phyloP scores from a whole-genome alignment of 2,888 invertebrate species.

The Adelognathus sp. region DNA sequence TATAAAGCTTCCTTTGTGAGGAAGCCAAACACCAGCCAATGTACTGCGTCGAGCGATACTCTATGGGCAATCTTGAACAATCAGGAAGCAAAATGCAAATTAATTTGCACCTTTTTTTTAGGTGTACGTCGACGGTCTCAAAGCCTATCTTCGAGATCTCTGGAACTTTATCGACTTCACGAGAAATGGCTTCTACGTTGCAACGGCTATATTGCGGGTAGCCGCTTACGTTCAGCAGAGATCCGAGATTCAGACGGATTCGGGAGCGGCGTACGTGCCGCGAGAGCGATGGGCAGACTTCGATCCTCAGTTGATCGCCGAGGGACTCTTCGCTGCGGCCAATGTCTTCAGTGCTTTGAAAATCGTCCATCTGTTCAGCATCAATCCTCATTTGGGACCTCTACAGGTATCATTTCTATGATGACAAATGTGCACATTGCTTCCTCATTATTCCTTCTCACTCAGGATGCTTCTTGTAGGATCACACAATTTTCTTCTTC shows the following conservation, averaged over 20 bases:
- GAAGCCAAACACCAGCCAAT: too few relatives aligned
- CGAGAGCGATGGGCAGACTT: constrained; percentile 95
- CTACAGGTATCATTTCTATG: constrained; percentile 84
- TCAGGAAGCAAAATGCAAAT: too few relatives aligned
- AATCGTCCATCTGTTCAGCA: constrained; percentile 94
- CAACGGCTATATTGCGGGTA: constrained; percentile 86
- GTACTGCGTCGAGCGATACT: too few relatives aligned
- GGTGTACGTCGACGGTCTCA: constrained; percentile 93
- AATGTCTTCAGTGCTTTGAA: constrained; percentile 97
- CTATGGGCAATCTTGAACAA: too few relatives aligned
- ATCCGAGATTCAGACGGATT: constrained; percentile 86
- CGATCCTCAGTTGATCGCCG: constrained; percentile 96
- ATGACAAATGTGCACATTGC: not conserved
- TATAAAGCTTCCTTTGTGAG: too few relatives aligned
- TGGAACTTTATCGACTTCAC: constrained; percentile 99
- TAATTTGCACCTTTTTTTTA: not conserved
- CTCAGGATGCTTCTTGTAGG: too few relatives aligned
- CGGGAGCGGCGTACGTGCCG: constrained; percentile 88
- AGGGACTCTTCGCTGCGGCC: constrained; percentile 96
- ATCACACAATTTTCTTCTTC: not conserved
- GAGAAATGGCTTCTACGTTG: constrained; percentile 92
- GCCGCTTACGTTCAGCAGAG: constrained; percentile 90
- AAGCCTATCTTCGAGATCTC: constrained; percentile 93
- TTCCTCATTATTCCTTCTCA: too few relatives aligned
- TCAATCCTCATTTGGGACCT: constrained; percentile 96